Evolutionary conservation across 2,797 vertebrate genomes (phyloP).

Genomic region (Alcedo atthis): DNA sequence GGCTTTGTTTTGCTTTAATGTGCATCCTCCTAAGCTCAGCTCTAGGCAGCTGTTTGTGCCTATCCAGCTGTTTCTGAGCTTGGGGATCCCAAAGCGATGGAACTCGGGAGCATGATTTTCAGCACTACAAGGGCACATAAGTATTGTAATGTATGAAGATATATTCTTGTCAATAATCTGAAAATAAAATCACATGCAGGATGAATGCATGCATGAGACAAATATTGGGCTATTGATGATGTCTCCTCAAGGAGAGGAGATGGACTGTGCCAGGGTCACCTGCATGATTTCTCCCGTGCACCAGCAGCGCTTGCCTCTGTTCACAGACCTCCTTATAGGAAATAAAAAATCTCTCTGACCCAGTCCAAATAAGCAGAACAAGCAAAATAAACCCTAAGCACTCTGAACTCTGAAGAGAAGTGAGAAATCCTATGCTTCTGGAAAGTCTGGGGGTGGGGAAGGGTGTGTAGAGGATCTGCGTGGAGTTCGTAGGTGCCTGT

Average conservation of each 20-base stretch:
- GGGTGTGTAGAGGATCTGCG: neutral
- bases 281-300: neutral
- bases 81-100: neutral
- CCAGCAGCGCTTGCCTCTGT: neutral
- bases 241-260: slow-evolving; percentile 48
- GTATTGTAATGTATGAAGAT: slow-evolving; percentile 66
- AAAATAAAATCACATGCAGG: neutral
- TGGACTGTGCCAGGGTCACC: slow-evolving; percentile 42
- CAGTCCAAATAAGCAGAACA: neutral
- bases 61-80: neutral
- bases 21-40: neutral
- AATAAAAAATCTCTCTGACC: neutral
- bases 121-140: slow-evolving; percentile 32
- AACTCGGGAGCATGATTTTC: neutral
- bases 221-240: neutral
- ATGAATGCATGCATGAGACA: slow-evolving; percentile 55
- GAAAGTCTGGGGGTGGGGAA: neutral
- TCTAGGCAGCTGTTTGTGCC: neutral
- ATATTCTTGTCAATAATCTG: slow-evolving; percentile 55
- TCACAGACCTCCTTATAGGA: neutral
- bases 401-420: neutral
- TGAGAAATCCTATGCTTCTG: neutral
- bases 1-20: neutral
- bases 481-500: neutral
- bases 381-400: neutral